Evolutionary conservation across 2,113 vertebrate genomes (phyloP).

Genomic region (Rana temporaria): DNA sequence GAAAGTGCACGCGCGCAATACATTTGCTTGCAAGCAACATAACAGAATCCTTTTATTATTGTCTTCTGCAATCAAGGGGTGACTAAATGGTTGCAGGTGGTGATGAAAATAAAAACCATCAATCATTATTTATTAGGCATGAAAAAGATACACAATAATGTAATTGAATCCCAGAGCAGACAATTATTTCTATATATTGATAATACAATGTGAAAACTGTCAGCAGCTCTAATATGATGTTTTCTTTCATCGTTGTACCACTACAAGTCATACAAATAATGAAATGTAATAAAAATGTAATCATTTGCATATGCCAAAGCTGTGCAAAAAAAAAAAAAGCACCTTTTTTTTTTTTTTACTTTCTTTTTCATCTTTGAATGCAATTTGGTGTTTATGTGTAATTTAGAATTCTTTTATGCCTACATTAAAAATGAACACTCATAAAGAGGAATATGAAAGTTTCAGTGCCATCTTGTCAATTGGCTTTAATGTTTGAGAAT

Average conservation of each 20-base stretch:
- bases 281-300: constrained; percentile 94
- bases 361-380: constrained; percentile 57
- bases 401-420: constrained; percentile 1
- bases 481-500: too few species aligned
- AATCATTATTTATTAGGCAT: constrained; percentile 99
- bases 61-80: constrained; percentile 93
- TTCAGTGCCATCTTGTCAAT: background rate
- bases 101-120: constrained; percentile 99
- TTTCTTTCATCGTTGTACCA: constrained; percentile 98
- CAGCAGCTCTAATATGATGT: constrained; percentile 99
- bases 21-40: constrained; percentile 79
- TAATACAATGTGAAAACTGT: constrained; percentile 99
- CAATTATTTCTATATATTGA: constrained; percentile 99
- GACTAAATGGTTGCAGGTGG: constrained; percentile 99
- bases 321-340: constrained; percentile 63
- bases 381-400: constrained; percentile 31
- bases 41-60: constrained; percentile 85
- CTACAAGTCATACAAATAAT: constrained; percentile 97
- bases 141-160: constrained; percentile 99
- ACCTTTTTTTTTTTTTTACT: constrained; percentile 66
- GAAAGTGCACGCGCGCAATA: constrained; percentile 48
- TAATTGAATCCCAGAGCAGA: constrained; percentile 99
- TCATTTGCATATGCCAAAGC: constrained; percentile 93
- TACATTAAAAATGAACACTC: constrained; percentile 16
- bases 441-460: background rate